phyloP scores from a whole-genome alignment of 1,140 invertebrate species.

The Forficula auricularia region DNA sequence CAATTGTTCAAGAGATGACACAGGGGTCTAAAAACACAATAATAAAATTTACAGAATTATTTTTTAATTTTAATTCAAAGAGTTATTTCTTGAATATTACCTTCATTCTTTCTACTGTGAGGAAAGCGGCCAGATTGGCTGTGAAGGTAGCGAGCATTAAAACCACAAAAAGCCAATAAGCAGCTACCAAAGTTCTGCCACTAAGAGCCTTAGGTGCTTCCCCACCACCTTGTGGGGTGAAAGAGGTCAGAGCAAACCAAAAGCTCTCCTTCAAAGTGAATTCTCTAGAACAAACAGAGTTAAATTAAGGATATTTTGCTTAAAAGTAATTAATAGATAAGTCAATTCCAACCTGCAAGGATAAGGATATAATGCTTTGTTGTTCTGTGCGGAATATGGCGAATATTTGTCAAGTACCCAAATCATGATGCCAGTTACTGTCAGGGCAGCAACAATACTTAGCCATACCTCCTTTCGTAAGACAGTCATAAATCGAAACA shows the following conservation, averaged over 20 bases:
- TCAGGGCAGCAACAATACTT: slow-evolving; percentile 63
- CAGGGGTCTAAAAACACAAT: slow-evolving; percentile 44
- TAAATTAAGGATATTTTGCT: not conserved
- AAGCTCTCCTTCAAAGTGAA: slow-evolving; percentile 80
- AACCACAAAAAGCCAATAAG: slow-evolving; percentile 85
- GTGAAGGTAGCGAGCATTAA: slow-evolving; percentile 90
- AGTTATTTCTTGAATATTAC: slow-evolving; percentile 24
- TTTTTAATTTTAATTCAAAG: not conserved
- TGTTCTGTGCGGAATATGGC: slow-evolving; percentile 72
- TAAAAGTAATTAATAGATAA: slow-evolving; percentile 5
- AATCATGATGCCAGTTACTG: slow-evolving; percentile 69
- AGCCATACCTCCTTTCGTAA: slow-evolving; percentile 72
- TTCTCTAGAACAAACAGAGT: slow-evolving; percentile 43
- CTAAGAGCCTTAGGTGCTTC: slow-evolving; percentile 72
- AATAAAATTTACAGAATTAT: not conserved
- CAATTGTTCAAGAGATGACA: slow-evolving; percentile 72
- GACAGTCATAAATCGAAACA: slow-evolving; percentile 88
- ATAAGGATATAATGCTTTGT: slow-evolving; percentile 60
- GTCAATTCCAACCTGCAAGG: slow-evolving; percentile 43
- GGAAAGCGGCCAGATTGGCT: slow-evolving; percentile 88
- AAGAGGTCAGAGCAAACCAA: slow-evolving; percentile 84
- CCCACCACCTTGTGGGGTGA: slow-evolving; percentile 78
- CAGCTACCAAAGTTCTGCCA: slow-evolving; percentile 66
- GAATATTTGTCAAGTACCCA: slow-evolving; percentile 79
- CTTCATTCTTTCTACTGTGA: slow-evolving; percentile 92